Conservation (phyloP, 2,797 vertebrate species). For the Austrolebias charrua region DNA sequence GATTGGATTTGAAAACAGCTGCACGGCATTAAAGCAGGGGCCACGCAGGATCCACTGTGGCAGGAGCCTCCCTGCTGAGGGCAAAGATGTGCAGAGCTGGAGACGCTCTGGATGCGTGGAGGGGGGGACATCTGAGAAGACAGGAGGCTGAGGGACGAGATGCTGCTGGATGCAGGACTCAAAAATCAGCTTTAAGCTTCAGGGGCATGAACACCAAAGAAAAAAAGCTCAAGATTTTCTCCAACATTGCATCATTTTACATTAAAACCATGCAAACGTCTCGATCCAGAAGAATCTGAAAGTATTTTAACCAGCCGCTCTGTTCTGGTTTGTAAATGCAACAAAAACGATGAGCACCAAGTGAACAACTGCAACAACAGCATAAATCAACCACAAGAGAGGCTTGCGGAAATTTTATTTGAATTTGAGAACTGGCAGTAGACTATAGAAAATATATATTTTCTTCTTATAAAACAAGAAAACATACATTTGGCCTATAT, state of each 20-base stretch:
- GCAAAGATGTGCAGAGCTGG: constrained; percentile 72
- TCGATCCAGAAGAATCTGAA: too few relatives aligned
- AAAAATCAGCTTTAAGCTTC: neutral
- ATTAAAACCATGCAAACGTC: neutral
- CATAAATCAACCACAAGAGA: constrained; percentile 65
- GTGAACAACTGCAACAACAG: constrained; percentile 10
- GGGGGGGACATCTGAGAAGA: constrained; percentile 37
- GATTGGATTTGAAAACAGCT: constrained; percentile 82
- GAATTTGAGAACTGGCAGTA: constrained; percentile 88
- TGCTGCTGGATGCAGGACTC: constrained; percentile 1
- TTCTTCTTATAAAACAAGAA: constrained; percentile 77
- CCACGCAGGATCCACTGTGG: constrained; percentile 51
- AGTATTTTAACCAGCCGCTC: too few relatives aligned
- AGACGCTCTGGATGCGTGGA: constrained; percentile 14
- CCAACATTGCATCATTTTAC: neutral
- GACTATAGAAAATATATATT: constrained; percentile 83
- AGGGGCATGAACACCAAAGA: neutral
- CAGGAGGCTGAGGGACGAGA: constrained; percentile 22
- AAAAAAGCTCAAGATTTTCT: neutral
- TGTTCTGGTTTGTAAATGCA: too few relatives aligned
- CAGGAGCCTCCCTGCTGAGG: constrained; percentile 68
- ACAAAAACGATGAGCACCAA: too few relatives aligned
- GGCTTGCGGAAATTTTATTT: constrained; percentile 89
- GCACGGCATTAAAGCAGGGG: constrained; percentile 67
- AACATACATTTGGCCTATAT: constrained; percentile 65